Percentiles rank a stretch among this genome's conserved stretches.
These are phyloP conservation scores for Macroglossus sobrinus DNA, from an alignment of 2,113 vertebrate genomes.

Conservation along the genomic window DNA sequence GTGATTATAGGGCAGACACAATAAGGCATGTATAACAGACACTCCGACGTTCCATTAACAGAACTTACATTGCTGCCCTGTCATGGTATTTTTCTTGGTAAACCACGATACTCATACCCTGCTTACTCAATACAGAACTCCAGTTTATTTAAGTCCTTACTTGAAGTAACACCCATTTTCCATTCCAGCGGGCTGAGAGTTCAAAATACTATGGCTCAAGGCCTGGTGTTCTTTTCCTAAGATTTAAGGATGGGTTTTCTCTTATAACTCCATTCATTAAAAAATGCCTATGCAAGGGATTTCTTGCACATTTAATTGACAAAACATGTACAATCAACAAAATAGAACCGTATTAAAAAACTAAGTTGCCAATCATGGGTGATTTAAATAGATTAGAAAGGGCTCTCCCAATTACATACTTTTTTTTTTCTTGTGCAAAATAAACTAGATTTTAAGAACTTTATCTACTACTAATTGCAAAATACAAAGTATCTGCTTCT, in stretches of 20 bases:
- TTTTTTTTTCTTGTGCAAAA: constrained; percentile 31
- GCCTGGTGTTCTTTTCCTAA: neutral
- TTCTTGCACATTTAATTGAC: neutral
- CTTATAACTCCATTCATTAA: neutral
- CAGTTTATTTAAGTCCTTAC: neutral
- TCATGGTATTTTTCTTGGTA: neutral
- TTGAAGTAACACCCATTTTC: neutral
- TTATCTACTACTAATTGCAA: constrained; percentile 56
- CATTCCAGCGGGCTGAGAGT: neutral
- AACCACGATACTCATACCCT: neutral
- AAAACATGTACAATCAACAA: constrained; percentile 41
- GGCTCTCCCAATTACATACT: neutral
- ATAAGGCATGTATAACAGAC: neutral
- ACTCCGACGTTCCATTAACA: neutral
- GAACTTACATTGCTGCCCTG: neutral
- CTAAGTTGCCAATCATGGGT: constrained; percentile 47
- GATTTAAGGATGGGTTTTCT: neutral
- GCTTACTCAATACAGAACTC: neutral
- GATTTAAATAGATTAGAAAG: constrained; percentile 53
- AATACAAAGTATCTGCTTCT: constrained; percentile 59
- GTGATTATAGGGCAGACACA: neutral
- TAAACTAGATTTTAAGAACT: constrained; percentile 56
- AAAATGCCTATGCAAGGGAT: neutral
- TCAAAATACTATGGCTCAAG: neutral
- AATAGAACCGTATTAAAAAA: constrained; percentile 17